Conservation (phyloP, 1,140 invertebrate genomes). For the Sweltsa coloradensis region DNA sequence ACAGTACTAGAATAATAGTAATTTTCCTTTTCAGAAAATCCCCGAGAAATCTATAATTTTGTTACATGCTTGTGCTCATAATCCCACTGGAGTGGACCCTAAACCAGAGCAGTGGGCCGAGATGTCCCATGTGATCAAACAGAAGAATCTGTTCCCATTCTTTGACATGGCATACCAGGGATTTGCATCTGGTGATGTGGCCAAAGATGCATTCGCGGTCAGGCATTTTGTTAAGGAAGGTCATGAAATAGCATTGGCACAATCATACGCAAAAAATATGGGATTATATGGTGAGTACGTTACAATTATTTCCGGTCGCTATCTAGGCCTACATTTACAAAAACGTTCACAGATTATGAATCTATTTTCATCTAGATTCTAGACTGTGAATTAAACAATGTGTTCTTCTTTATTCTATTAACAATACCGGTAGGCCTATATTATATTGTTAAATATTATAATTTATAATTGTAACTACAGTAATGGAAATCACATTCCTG, state of each 20-base stretch:
- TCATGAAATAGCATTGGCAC: constrained; percentile 77
- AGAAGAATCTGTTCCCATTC: constrained; percentile 84
- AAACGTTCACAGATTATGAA: too few species aligned
- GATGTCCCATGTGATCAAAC: constrained; percentile 67
- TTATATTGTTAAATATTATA: too few species aligned
- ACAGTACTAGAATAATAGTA: too few species aligned
- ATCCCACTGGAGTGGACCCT: constrained; percentile 97
- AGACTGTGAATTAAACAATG: too few species aligned
- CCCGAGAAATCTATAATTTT: constrained; percentile 87
- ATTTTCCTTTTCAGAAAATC: constrained; percentile 78
- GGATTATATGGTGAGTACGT: constrained; percentile 69
- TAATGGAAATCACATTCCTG: too few species aligned
- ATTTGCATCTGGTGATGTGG: constrained; percentile 80
- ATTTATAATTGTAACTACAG: too few species aligned
- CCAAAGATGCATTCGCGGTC: constrained; percentile 81
- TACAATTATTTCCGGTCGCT: too few species aligned
- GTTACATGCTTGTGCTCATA: constrained; percentile 97
- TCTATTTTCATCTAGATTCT: too few species aligned
- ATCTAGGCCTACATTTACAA: not conserved
- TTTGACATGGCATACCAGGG: constrained; percentile 99
- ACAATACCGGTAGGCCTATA: too few species aligned
- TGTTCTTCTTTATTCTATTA: too few species aligned
- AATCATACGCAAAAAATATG: constrained; percentile 99
- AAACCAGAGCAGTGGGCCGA: constrained; percentile 83
- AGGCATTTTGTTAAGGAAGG: constrained; percentile 87